phyloP scores from a whole-genome alignment of 2,888 invertebrate species.

The Bombylius major region DNA sequence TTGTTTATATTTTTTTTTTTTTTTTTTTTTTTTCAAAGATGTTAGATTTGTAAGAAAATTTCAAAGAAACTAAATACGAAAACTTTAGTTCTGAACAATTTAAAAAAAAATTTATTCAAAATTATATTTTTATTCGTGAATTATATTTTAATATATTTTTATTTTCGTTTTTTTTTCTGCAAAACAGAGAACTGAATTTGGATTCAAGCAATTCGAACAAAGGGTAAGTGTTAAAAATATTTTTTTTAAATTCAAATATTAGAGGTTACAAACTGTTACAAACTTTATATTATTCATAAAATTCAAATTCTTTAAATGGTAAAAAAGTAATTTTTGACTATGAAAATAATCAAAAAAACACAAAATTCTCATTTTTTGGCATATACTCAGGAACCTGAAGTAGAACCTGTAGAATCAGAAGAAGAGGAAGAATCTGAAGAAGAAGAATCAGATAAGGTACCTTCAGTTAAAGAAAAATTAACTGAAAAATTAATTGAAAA shows the following conservation, averaged over 20 bases:
- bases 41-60: too few species aligned
- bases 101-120: too few species aligned
- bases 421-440: slow-evolving; percentile 21
- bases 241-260: background rate
- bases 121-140: too few species aligned
- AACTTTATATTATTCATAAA: too few species aligned
- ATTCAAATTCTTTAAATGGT: too few species aligned
- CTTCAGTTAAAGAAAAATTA: background rate
- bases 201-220: slow-evolving; percentile 4
- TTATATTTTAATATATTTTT: background rate
- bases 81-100: too few species aligned
- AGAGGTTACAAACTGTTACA: background rate
- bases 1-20: too few species aligned
- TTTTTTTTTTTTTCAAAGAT: too few species aligned
- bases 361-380: too few species aligned
- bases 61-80: too few species aligned
- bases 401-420: background rate
- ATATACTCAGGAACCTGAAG: background rate
- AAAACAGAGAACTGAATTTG: slow-evolving; percentile 1
- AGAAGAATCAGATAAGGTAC: slow-evolving; percentile 1
- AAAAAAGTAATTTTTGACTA: too few species aligned
- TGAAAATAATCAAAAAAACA: too few species aligned
- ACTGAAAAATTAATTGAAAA: background rate
- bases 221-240: slow-evolving; percentile 9
- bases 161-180: background rate